These are phyloP conservation scores for Mixornis gularis DNA, from an alignment of 2,113 vertebrate species.

Conservation along the genomic window DNA sequence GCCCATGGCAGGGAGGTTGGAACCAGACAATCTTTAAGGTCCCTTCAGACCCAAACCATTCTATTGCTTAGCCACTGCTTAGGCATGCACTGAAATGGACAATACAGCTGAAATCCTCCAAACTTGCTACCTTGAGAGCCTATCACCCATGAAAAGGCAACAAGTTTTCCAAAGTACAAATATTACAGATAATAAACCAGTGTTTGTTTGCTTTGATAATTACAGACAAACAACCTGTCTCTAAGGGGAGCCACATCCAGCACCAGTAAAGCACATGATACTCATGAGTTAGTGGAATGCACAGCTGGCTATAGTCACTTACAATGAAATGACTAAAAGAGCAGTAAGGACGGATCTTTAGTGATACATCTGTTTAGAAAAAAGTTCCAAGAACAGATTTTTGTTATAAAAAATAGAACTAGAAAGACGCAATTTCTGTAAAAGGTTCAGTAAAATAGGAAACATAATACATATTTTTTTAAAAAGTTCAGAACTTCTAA, in stretches of 20 bases:
- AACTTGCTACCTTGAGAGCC: background rate
- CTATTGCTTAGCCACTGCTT: background rate
- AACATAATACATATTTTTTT: background rate
- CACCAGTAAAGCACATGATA: background rate
- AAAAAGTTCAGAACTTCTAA: constrained; percentile 2
- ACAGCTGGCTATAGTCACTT: background rate
- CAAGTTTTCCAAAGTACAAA: background rate
- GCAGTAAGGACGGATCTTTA: background rate
- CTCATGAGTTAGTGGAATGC: background rate
- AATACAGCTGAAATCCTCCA: background rate
- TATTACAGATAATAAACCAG: background rate
- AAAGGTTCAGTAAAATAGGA: background rate
- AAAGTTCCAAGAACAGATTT: background rate
- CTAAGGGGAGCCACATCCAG: background rate
- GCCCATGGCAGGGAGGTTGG: rapidly evolving
- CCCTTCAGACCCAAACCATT: background rate
- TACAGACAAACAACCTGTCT: background rate
- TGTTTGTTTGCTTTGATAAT: background rate
- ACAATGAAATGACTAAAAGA: background rate
- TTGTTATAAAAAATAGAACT: background rate
- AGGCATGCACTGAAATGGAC: background rate
- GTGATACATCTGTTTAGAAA: background rate
- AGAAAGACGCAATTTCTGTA: background rate
- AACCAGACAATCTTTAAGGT: background rate
- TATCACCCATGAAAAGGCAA: background rate